These are phyloP conservation scores for Onychomys leucogaster DNA, from an alignment of 2,797 vertebrate genomes.

Conservation along the genomic window DNA sequence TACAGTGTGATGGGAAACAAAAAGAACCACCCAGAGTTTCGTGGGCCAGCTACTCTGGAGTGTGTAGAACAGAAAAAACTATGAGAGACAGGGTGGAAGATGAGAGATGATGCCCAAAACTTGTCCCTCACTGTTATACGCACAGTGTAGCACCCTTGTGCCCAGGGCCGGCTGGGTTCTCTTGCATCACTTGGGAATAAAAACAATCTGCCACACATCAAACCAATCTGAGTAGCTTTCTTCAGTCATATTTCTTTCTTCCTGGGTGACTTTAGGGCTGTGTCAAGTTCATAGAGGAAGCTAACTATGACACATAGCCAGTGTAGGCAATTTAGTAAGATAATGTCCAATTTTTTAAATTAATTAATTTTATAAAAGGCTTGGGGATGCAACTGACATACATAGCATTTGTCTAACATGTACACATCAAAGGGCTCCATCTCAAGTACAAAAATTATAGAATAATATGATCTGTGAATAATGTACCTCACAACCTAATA, in stretches of 20 bases:
- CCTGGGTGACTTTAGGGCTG: not conserved
- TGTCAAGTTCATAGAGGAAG: not conserved
- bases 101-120: not conserved
- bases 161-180: not conserved
- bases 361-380: not conserved
- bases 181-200: not conserved
- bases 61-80: not conserved
- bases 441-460: not conserved
- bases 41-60: not conserved
- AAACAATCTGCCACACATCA: not conserved
- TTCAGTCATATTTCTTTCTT: too few species aligned
- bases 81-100: not conserved
- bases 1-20: not conserved
- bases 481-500: not conserved
- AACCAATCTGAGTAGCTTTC: not conserved
- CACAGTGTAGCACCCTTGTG: not conserved
- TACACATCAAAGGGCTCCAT: not conserved
- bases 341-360: not conserved
- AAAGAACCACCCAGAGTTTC: not conserved
- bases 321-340: not conserved
- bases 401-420: not conserved
- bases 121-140: not conserved
- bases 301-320: not conserved
- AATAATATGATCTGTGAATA: constrained; percentile 21
- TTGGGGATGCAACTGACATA: not conserved